Conservation (phyloP, 2,888 invertebrate species). For the Lymantria dispar region DNA sequence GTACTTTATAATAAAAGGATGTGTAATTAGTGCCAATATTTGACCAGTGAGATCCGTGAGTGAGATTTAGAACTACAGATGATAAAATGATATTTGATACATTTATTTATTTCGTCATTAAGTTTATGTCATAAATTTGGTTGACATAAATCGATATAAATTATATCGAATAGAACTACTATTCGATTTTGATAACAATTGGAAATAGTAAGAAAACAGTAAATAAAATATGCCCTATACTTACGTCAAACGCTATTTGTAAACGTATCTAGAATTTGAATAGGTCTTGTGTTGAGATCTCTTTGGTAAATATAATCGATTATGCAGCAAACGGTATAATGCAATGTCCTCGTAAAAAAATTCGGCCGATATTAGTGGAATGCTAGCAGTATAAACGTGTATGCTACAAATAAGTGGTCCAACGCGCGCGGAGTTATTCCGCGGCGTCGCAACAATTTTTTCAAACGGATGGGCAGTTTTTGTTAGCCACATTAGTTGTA, state of each 20-base stretch:
- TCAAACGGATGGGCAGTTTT: not conserved
- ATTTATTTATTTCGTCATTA: no score
- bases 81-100: no score
- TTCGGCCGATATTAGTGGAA: conserved; percentile 35
- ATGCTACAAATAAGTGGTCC: conserved; percentile 29
- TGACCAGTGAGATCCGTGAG: no score
- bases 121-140: no score
- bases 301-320: conserved; percentile 15
- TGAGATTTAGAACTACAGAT: no score
- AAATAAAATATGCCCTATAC: not conserved
- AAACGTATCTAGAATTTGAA: not conserved
- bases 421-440: not conserved
- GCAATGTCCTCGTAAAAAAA: conserved; percentile 37
- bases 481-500: not conserved
- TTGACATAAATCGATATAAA: no score
- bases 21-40: no score
- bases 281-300: not conserved
- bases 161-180: no score
- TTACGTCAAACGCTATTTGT: not conserved
- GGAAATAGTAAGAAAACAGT: no score
- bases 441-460: not conserved
- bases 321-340: conserved; percentile 16
- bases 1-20: no score
- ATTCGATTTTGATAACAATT: no score
- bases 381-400: conserved; percentile 30